A percentile compares a stretch with the other conserved stretches of the same genome.
Conservation (phyloP, 2,888 invertebrate species). For the Pachydiplax longipennis region DNA sequence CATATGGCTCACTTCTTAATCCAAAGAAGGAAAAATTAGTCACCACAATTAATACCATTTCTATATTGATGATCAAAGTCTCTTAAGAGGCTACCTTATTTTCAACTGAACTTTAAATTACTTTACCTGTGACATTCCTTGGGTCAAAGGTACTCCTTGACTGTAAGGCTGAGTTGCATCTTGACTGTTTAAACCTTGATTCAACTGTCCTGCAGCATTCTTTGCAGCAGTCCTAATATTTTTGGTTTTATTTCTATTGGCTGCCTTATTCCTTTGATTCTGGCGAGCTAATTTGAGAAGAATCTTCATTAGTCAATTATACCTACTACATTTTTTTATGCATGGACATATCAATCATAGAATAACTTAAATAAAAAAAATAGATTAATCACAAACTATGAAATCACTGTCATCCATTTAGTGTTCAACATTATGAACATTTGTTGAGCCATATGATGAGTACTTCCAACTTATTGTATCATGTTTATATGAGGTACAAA, state of each 20-base stretch:
- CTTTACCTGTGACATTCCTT: constrained; percentile 60
- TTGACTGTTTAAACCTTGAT: constrained; percentile 64
- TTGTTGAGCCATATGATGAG: background rate
- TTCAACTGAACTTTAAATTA: background rate
- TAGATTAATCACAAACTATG: too few relatives aligned
- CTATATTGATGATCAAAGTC: too few relatives aligned
- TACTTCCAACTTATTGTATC: background rate
- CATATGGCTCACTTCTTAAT: too few relatives aligned
- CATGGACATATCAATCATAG: too few relatives aligned
- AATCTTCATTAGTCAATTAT: background rate
- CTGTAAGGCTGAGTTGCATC: constrained; percentile 77
- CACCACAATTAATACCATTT: too few relatives aligned
- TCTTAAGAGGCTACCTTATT: too few relatives aligned
- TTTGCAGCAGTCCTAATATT: constrained; percentile 52
- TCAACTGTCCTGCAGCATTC: constrained; percentile 54
- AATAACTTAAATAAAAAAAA: too few relatives aligned
- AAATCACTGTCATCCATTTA: too few relatives aligned
- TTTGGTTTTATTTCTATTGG: constrained; percentile 61
- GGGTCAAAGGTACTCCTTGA: constrained; percentile 59
- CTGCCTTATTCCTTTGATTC: constrained; percentile 52
- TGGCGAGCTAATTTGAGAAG: constrained; percentile 2
- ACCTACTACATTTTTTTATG: too few relatives aligned
- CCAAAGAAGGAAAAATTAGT: too few relatives aligned
- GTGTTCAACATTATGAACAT: background rate
- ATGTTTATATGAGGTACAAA: too few relatives aligned